Evolutionary conservation across 2,797 vertebrate species (phyloP), one percentile per base, ranked within the genome.

Genomic region (Sardinella longiceps): DNA sequence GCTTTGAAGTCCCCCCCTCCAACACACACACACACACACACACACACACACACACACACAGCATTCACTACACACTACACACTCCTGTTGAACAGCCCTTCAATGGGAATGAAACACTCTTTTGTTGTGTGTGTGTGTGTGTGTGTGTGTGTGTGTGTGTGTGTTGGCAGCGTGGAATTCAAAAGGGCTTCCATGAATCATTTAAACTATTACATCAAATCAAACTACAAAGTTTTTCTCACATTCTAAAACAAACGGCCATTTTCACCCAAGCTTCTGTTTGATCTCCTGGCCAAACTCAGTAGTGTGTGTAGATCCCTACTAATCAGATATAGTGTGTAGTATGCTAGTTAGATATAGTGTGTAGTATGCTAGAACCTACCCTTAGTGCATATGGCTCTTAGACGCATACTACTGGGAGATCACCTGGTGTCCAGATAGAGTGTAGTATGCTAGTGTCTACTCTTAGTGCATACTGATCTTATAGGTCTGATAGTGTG

Each of bases 1-100:
- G 25, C 66, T 74, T 74, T 74, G 66, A 74, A 74, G 66, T 37
- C 20, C n/a, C n/a, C n/a, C n/a, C n/a, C n/a, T n/a, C n/a, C n/a
- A n/a, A n/a, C n/a, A n/a, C n/a, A n/a, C n/a, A n/a, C n/a, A n/a
- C n/a, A n/a, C n/a, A n/a, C n/a, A n/a, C n/a, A n/a, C n/a, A n/a
- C n/a, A n/a, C n/a, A n/a, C n/a, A n/a, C n/a, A n/a, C n/a, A n/a
- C n/a, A n/a, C n/a, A n/a, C 5, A 7, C 3, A 74, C 30, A 74
- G 30, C 66, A n/a, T 30, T 30, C 12, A 15, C 66, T 14, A 74
- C 66, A 30, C 28, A 63, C 25, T 30, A 14, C 66, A 30, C 28
- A 63, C 25, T 30, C 14, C 30, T 18, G 66, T 28, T 37, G 18
- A 39, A 70, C 63, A 66, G 60, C 14, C 60, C 28, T 12, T 70